Percentiles rank a stretch among this genome's conserved stretches.
phyloP scores from a whole-genome alignment of 2,113 vertebrate genomes.

The Cacatua alba region DNA sequence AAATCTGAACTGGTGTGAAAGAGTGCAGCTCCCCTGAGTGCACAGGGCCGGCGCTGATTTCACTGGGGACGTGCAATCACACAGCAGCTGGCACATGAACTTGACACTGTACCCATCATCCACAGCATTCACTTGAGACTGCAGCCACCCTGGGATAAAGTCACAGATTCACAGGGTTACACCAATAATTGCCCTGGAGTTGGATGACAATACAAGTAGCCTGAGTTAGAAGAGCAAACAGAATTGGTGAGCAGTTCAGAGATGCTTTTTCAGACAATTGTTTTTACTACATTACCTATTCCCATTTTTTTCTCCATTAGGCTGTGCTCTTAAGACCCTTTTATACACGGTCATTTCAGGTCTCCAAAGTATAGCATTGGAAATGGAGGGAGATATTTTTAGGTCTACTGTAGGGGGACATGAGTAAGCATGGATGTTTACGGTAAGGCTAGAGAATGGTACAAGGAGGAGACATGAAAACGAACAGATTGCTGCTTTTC shows the following conservation, averaged over 20 bases:
- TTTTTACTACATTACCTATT: neutral
- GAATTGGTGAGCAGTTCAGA: neutral
- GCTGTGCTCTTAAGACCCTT: neutral
- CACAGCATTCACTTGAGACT: accelerated
- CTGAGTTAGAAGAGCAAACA: neutral
- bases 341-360: neutral
- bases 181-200: neutral
- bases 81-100: neutral
- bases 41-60: neutral
- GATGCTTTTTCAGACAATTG: neutral
- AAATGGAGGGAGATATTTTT: neutral
- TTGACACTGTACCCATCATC: neutral
- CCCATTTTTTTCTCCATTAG: neutral
- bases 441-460: neutral
- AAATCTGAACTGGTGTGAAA: neutral
- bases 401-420: neutral
- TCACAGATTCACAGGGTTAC: neutral
- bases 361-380: neutral
- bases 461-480: neutral
- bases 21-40: accelerated
- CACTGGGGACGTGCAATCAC: accelerated
- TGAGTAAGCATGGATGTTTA: neutral
- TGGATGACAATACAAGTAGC: neutral
- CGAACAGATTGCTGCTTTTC: neutral
- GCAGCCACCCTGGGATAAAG: neutral